Conservation (phyloP, 2,888 invertebrate genomes). For the Amphipoea lucens region DNA sequence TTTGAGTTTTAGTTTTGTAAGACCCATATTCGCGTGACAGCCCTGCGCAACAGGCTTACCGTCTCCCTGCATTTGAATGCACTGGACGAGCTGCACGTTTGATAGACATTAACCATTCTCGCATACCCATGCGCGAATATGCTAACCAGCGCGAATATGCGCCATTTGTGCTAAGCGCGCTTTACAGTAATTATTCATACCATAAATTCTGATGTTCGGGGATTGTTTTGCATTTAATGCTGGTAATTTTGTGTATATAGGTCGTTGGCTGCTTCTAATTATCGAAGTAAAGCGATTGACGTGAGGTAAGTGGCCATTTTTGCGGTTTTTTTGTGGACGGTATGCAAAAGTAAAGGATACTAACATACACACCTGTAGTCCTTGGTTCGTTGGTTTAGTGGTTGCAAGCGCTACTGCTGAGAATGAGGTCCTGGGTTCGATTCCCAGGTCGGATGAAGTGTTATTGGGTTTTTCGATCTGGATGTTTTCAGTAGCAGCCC, state of each 20-base stretch:
- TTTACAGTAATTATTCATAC: constrained; percentile 51
- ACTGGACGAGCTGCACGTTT: constrained; percentile 56
- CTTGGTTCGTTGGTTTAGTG: background rate
- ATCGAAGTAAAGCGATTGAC: background rate
- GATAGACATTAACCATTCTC: constrained; percentile 62
- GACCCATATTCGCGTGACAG: constrained; percentile 5
- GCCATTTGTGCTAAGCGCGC: constrained; percentile 47
- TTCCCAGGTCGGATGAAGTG: background rate
- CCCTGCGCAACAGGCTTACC: constrained; percentile 56
- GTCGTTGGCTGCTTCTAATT: constrained; percentile 4
- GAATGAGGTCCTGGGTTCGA: background rate
- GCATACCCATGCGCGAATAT: constrained; percentile 51
- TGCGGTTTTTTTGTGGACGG: background rate
- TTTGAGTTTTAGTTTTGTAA: background rate
- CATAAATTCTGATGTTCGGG: constrained; percentile 40
- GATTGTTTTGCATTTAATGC: constrained; percentile 44
- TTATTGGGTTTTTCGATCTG: background rate
- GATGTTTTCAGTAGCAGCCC: no score
- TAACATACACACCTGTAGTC: background rate
- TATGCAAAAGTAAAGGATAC: background rate
- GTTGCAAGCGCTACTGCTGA: background rate
- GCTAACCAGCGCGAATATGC: constrained; percentile 44
- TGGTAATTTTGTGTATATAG: constrained; percentile 21
- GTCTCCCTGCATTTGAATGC: constrained; percentile 59
- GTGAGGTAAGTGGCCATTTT: background rate